phyloP scores from a whole-genome alignment of 2,888 invertebrate genomes.

The Zootermopsis nevadensis region DNA sequence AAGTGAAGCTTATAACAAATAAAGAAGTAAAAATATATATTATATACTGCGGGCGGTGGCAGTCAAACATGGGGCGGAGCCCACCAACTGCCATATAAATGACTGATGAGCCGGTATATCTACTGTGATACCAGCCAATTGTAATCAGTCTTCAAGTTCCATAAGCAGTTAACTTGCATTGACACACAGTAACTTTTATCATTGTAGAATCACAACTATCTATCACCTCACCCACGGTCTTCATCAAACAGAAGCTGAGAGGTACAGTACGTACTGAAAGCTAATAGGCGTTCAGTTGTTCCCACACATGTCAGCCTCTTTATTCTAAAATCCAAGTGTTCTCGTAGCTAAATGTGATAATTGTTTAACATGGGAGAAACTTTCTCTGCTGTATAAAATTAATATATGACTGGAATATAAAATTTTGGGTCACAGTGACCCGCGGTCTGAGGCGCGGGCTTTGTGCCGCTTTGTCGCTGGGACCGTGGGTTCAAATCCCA shows the following conservation, averaged over 20 bases:
- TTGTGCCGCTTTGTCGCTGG: too few relatives aligned
- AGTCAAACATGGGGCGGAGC: not conserved
- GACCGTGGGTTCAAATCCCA: too few relatives aligned
- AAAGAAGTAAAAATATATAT: not conserved
- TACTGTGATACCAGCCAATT: conserved; percentile 20
- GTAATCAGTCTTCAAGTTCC: not conserved
- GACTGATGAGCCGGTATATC: conserved; percentile 25
- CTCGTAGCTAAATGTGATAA: too few relatives aligned
- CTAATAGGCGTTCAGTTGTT: too few relatives aligned
- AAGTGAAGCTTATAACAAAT: not conserved
- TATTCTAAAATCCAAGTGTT: too few relatives aligned
- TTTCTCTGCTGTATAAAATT: too few relatives aligned
- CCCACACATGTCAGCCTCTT: too few relatives aligned
- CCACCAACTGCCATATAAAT: conserved; percentile 13
- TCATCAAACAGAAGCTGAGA: conserved; percentile 19
- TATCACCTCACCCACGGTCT: conserved; percentile 1
- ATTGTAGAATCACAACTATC: conserved; percentile 6
- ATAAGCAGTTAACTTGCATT: conserved; percentile 25
- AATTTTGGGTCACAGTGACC: too few relatives aligned
- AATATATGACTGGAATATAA: too few relatives aligned
- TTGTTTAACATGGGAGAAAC: too few relatives aligned
- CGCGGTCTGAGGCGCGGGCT: too few relatives aligned
- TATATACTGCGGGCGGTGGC: not conserved
- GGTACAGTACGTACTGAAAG: too few relatives aligned
- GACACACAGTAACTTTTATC: conserved; percentile 29